Evolutionary conservation across 2,113 vertebrate genomes (phyloP).

Genomic region (Willisornis vidua): DNA sequence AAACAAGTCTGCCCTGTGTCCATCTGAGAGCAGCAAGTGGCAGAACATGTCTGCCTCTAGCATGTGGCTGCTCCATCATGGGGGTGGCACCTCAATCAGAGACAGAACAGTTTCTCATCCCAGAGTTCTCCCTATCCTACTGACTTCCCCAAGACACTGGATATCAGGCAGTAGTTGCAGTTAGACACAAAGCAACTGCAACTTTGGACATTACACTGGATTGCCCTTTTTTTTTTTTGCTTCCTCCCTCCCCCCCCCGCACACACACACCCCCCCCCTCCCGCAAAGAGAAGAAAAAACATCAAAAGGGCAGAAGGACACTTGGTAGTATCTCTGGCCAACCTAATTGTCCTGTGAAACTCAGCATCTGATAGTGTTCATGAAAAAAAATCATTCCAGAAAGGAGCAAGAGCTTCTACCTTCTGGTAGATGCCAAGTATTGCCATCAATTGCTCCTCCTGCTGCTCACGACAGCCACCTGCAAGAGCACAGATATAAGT

Average conservation of each 20-base stretch:
- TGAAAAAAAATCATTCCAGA: neutral
- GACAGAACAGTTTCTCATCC: neutral
- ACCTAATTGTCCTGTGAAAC: no score
- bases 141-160: neutral
- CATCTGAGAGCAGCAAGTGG: no score
- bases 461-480: neutral
- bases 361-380: no score
- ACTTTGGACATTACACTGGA: neutral
- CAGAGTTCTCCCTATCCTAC: neutral
- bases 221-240: neutral
- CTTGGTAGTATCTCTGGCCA: neutral
- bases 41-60: no score
- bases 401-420: neutral
- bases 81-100: neutral
- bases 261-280: no score
- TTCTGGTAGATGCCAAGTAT: neutral
- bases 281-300: neutral
- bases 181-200: neutral
- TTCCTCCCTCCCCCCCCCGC: no score
- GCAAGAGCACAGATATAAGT: neutral
- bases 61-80: neutral
- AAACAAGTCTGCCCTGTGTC: no score
- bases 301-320: neutral
- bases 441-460: neutral
- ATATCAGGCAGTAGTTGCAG: neutral